Base-by-base conservation (phyloP, 2,888 invertebrate genomes). In the Nomada fabriciana region DNA sequence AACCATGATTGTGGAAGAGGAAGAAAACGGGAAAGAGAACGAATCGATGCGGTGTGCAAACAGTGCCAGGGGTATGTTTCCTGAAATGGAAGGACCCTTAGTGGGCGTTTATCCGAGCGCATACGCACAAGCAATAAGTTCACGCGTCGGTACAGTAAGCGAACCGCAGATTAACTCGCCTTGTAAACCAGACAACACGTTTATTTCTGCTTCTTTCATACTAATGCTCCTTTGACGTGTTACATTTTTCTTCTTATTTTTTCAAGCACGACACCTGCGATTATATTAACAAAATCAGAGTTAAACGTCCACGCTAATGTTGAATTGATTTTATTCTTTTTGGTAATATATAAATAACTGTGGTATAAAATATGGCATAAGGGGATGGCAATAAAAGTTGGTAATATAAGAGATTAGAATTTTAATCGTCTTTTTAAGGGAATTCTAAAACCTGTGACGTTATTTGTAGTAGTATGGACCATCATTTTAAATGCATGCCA, bases 61-160 rank as follows among this genome's bases (percentile, higher is more conserved):
- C 85, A 89, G 80, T 86, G 65, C 76, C 77, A 75, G 82, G 85
- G 85, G 72, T 89, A 86, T 90, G 92, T 90, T 90, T 91, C 86
- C 87, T 90, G 91, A 91, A 91, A 91, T 88, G 91, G 91, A 92
- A 91, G 89, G 90, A 90, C 88, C 86, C 88, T 87, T 83, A 82
- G 85, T 87, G 87, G 85, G 86, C 89, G 87, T 90, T 91, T 91
- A 91, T 86, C 85, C 88, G 86, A 87, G 90, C 89, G 91, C 90
- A 82, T 89, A 90, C 76, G 78, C 83, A 69, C 86, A 85, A 81
- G 83, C 88, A 86, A 86, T 83, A 79, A 79, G 81, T 85, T 83
- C 77, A 88, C 86, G 81, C 80, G 78, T 63, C 76, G 72, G 77
- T 80, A 85, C 78, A 75, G 82, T 74, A 64, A 82, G 64, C 80